Base-by-base conservation (phyloP, 1,140 invertebrate species). In the Matsumurasca onukii region DNA sequence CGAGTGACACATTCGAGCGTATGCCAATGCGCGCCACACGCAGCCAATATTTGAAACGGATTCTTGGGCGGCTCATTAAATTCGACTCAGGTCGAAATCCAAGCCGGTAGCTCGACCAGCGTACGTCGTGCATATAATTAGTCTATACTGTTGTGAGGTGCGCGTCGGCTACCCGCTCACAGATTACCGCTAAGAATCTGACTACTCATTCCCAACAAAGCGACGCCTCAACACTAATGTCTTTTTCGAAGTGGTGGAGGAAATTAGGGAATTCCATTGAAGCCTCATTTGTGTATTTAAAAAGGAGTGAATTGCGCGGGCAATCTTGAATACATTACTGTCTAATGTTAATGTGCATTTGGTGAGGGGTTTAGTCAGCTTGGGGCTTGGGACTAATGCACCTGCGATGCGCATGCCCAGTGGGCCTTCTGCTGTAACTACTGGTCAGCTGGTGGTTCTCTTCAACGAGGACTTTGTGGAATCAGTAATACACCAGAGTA, bases 211-310 rank as follows among this genome's bases (percentile, higher is more conserved):
- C 55, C 25, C 55, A 3, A 59, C 55, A 59, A 59, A 59, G 55
- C 55, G 9, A 51, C 49, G 55, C 2, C 3, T 9, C 34, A 59
- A 22, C 49, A 24, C 55, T 59, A 59, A 59, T 59, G 55, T 59
- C 55, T 25, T 59, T 59, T 59, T 59, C 55, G 55, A 59, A 59
- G 55, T 59, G 55, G 55, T 59, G 55, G 55, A 59, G 55, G 55
- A 27, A 59, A 59, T 59, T 59, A 59, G 55, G 55, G 24, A 59
- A 59, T 59, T 59, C 55, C 55, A 29, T 59, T 59, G 55, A 59
- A 59, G 55, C 55, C 55, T 59, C 55, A 59, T 59, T 59, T 59
- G 55, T 59, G 55, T 59, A 59, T 59, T n/a, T 59, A 59, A 59
- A 59, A 59, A 59, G 55, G 55, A 59, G 55, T 22, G 55, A 59